phyloP scores from a whole-genome alignment of 2,888 invertebrate species.

The Amblyjoppa proteus region DNA sequence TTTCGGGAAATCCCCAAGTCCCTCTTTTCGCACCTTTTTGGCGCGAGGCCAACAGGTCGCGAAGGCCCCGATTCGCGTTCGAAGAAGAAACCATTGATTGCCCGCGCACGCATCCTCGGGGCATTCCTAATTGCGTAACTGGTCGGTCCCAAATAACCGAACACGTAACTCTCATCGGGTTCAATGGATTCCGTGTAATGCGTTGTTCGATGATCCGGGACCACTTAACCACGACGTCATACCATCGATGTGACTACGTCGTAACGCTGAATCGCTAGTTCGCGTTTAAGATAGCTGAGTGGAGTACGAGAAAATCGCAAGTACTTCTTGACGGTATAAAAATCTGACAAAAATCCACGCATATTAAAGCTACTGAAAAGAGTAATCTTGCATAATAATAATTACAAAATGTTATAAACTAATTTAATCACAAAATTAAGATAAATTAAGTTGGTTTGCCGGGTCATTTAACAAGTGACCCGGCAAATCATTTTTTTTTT shows the following conservation, averaged over 20 bases:
- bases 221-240: neutral
- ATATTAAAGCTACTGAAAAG: constrained; percentile 9
- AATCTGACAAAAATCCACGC: too few species aligned
- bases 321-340: too few species aligned
- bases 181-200: constrained; percentile 38
- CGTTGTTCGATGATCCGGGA: constrained; percentile 1
- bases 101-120: constrained; percentile 16
- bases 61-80: constrained; percentile 12
- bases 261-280: constrained; percentile 23
- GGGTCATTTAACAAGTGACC: too few species aligned
- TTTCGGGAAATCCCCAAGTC: neutral
- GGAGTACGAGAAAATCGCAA: too few species aligned
- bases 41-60: neutral
- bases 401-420: too few species aligned
- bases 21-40: constrained; percentile 7
- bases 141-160: constrained; percentile 4
- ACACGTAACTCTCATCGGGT: constrained; percentile 28
- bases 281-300: constrained; percentile 49
- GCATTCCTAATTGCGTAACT: constrained; percentile 38
- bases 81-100: constrained; percentile 27
- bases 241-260: neutral
- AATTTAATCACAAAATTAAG: too few species aligned
- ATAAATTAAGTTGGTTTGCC: too few species aligned
- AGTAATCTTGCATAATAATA: too few species aligned
- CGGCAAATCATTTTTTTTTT: too few species aligned